These are phyloP conservation scores for Artibeus jamaicensis DNA, from an alignment of 2,797 vertebrate genomes.

Conservation along the genomic window DNA sequence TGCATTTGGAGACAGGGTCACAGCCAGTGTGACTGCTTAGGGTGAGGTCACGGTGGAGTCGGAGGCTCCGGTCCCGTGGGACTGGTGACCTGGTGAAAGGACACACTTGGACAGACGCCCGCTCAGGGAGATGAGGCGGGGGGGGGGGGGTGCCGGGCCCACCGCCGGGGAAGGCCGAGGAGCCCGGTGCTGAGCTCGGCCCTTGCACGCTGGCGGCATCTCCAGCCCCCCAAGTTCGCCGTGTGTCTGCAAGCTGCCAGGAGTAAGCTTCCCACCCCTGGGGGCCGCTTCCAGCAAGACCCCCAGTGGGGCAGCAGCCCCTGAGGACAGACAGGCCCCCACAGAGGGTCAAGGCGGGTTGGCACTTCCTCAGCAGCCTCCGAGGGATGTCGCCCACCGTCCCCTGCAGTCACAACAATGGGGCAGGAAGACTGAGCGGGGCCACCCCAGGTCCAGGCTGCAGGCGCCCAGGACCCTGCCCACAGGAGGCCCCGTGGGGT, in stretches of 20 bases:
- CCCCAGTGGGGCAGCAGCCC: neutral
- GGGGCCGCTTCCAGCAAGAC: neutral
- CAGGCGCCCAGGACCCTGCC: neutral
- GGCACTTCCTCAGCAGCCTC: too few relatives aligned
- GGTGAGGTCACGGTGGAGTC: neutral
- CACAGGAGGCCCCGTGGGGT: too few relatives aligned
- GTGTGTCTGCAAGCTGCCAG: fast-evolving
- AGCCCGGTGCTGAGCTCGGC: fast-evolving
- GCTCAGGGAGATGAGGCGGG: neutral
- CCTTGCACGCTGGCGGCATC: fast-evolving
- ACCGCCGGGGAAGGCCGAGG: neutral
- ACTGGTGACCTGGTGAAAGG: neutral
- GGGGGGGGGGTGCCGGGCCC: neutral
- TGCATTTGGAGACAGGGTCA: neutral
- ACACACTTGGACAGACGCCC: neutral
- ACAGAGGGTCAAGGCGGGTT: fast-evolving
- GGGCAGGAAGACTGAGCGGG: neutral
- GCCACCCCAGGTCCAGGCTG: neutral
- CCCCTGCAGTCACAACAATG: fast-evolving
- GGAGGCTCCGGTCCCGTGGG: neutral
- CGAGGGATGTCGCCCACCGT: fast-evolving
- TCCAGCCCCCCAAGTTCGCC: fast-evolving
- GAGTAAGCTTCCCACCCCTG: fast-evolving
- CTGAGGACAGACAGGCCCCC: too few relatives aligned
- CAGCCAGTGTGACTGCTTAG: neutral